A percentile compares a stretch with the other conserved stretches of the same genome.
Conservation (phyloP, 2,113 vertebrate genomes). For the Talpa occidentalis region DNA sequence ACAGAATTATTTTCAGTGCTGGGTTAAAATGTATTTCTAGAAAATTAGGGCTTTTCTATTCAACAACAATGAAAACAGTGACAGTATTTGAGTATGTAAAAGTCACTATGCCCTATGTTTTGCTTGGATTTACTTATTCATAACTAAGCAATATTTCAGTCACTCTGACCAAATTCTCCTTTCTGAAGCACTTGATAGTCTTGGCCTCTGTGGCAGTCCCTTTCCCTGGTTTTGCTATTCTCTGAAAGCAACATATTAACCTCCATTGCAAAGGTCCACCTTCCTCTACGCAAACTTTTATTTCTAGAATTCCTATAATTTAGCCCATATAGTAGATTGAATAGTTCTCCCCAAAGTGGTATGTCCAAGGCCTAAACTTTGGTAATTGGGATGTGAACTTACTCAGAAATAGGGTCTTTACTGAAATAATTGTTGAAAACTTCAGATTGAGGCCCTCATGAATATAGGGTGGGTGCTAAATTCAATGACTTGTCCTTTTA, state of each 20-base stretch:
- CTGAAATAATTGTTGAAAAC: neutral
- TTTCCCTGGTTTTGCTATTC: neutral
- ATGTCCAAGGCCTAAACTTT: neutral
- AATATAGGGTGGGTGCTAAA: neutral
- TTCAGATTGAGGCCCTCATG: neutral
- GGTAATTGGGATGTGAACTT: neutral
- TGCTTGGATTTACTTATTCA: neutral
- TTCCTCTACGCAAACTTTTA: neutral
- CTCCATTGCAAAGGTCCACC: neutral
- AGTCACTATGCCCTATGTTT: neutral
- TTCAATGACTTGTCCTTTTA: neutral
- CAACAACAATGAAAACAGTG: neutral
- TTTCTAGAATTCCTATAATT: neutral
- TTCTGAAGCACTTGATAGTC: neutral
- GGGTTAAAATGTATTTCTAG: conserved; percentile 33
- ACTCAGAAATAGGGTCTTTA: neutral
- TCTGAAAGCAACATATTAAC: neutral
- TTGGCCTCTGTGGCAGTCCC: neutral
- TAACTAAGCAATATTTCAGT: neutral
- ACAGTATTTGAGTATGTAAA: neutral
- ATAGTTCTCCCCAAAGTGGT: neutral
- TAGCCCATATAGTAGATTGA: neutral
- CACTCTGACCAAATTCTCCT: neutral
- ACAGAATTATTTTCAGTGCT: conserved; percentile 49
- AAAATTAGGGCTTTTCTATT: neutral